Evolutionary conservation across 1,140 invertebrate genomes (phyloP).

Genomic region (Zaprionus lachaisei): DNA sequence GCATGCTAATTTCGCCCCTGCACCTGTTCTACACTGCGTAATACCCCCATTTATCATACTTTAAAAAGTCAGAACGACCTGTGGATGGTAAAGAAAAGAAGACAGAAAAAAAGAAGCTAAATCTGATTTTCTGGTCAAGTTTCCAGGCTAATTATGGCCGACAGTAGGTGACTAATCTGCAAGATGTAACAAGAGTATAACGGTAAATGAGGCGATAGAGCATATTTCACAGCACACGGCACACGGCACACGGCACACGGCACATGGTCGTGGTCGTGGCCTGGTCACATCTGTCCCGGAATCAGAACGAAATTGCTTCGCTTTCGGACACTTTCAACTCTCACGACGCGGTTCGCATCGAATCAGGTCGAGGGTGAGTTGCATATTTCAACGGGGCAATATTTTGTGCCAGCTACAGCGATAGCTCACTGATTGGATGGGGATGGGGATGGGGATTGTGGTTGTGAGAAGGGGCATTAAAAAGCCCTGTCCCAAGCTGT

Average conservation of each 20-base stretch:
- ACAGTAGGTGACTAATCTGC: slow-evolving; percentile 48
- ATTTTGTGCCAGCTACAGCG: slow-evolving; percentile 28
- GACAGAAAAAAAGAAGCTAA: not conserved
- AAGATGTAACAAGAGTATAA: slow-evolving; percentile 21
- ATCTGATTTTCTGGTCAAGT: slow-evolving; percentile 34
- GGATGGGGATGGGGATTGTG: slow-evolving; percentile 18
- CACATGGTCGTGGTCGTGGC: not conserved
- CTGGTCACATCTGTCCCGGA: slow-evolving; percentile 72
- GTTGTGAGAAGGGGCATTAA: slow-evolving; percentile 59
- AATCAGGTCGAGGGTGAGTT: slow-evolving; percentile 54
- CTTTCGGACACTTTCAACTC: not conserved
- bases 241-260: not conserved
- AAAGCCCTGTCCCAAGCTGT: slow-evolving; percentile 74
- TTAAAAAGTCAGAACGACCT: slow-evolving; percentile 15
- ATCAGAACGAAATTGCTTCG: slow-evolving; percentile 58
- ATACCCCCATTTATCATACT: slow-evolving; percentile 26
- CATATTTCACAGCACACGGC: slow-evolving; percentile 73
- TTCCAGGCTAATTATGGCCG: slow-evolving; percentile 37
- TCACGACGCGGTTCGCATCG: slow-evolving; percentile 10
- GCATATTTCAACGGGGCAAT: slow-evolving; percentile 65
- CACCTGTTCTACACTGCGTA: not conserved
- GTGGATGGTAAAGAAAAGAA: slow-evolving; percentile 10
- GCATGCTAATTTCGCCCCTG: not conserved
- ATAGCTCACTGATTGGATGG: slow-evolving; percentile 6
- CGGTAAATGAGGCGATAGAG: slow-evolving; percentile 16